Base-by-base conservation (phyloP, 2,797 vertebrate species). In the Enteromius paludinosus region DNA sequence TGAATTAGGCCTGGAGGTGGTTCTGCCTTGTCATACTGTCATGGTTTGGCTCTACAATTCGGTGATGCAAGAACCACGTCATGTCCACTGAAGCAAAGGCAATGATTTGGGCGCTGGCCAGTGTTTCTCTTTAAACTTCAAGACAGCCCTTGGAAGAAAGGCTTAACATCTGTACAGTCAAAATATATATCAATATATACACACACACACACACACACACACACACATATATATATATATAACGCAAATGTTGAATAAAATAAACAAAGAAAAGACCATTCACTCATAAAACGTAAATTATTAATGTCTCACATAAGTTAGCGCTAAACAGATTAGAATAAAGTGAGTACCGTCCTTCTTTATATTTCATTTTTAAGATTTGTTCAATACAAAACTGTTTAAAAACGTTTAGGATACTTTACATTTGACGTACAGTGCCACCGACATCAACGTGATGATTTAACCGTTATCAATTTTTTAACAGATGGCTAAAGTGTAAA, bases 41-140 rank as follows among this genome's bases (percentile, higher is more conserved):
- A 74, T 65, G 59, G 52, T 71, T 47, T 52, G 41, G 43, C 75
- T 62, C 35, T n/a, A 6, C 6, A 28, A 6, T 14, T 49, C 17
- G 10, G 35, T 69, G 71, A 43, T 64, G 66, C 18, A 71, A 70
- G 38, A 28, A 52, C 76, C 18, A 61, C 78, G 43, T 79, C 68
- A 45, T 80, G 49, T 74, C 49, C 59, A 59, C 47, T 80, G 20
- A 79, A 52, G 45, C 35, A n/a, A 45, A 69, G n/a, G 64, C 65
- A 84, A 38, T 49, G 45, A 30, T 52, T 62, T 61, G 49, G 47
- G 38, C 33, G 23, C 73, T 23, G 28, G 35, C 73, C 54, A 70
- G 41, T 6, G 41, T 28, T 54, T 84, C 49, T 47, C 69, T 56
- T 23, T 66, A 18, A 56, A 35, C 17, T 30, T 52, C 14, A 84